phyloP scores from a whole-genome alignment of 2,888 invertebrate genomes.

The Eucriotettix oculatus region DNA sequence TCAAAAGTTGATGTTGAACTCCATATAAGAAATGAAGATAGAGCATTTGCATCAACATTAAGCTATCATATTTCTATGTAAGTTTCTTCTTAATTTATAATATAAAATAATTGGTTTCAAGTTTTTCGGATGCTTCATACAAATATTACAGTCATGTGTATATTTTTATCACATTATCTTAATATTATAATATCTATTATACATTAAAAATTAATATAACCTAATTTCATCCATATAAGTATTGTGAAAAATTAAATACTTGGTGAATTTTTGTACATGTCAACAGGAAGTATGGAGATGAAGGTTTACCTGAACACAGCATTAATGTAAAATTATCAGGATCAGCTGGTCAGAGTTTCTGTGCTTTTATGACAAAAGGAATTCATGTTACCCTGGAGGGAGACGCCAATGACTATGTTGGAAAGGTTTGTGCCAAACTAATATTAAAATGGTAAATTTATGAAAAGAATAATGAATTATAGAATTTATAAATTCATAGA shows the following conservation, averaged over 20 bases:
- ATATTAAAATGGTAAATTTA: neutral
- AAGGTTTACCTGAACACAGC: conserved; percentile 64
- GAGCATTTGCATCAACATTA: conserved; percentile 85
- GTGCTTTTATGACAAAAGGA: conserved; percentile 88
- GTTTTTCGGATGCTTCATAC: too few species aligned
- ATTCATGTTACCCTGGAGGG: conserved; percentile 83
- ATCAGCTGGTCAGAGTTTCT: conserved; percentile 97
- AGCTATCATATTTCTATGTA: conserved; percentile 91
- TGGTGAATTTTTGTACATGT: neutral
- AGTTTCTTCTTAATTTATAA: conserved; percentile 22
- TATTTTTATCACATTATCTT: too few species aligned
- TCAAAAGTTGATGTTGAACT: conserved; percentile 52
- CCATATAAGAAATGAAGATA: conserved; percentile 76
- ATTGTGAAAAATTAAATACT: too few species aligned
- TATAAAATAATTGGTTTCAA: too few species aligned
- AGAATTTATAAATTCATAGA: too few species aligned
- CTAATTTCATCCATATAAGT: neutral
- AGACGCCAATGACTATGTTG: conserved; percentile 97
- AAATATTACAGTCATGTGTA: too few species aligned
- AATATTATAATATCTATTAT: too few species aligned
- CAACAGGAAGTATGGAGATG: conserved; percentile 69
- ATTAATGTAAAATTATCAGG: conserved; percentile 74
- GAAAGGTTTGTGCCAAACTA: conserved; percentile 36
- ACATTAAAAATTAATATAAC: neutral
- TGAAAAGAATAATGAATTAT: neutral